Percentiles rank a stretch among this genome's conserved stretches.
phyloP scores from a whole-genome alignment of 2,797 vertebrate species.

The Geotria australis region DNA sequence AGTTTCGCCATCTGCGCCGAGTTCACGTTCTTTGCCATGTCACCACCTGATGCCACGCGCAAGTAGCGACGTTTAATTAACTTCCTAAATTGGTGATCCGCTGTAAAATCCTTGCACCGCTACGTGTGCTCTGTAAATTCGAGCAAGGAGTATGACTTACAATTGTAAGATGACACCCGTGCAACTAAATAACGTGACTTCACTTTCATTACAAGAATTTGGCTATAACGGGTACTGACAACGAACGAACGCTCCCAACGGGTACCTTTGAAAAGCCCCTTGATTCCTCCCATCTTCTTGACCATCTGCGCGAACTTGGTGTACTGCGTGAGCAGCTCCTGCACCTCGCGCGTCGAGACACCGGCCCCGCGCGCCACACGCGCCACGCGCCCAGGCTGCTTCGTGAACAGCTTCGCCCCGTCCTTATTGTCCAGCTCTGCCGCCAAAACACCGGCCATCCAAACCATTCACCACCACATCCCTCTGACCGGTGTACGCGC shows the following conservation, averaged over 20 bases:
- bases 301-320: conserved; percentile 99
- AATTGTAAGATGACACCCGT: too few relatives aligned
- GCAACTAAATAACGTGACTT: too few relatives aligned
- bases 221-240: too few relatives aligned
- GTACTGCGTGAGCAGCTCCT: conserved; percentile 85
- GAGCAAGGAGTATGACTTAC: too few relatives aligned
- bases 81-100: too few relatives aligned
- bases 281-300: conserved; percentile 98
- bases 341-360: conserved; percentile 72
- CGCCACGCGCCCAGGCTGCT: conserved; percentile 70
- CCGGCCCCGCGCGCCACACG: conserved; percentile 74
- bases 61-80: neutral
- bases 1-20: conserved; percentile 90
- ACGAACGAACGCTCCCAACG: too few relatives aligned
- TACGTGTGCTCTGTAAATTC: too few relatives aligned
- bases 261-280: conserved; percentile 85
- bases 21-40: conserved; percentile 98
- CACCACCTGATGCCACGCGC: conserved; percentile 29
- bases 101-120: too few relatives aligned
- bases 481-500: too few relatives aligned
- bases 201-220: too few relatives aligned
- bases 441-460: neutral
- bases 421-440: conserved; percentile 87
- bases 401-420: conserved; percentile 88
- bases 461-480: too few relatives aligned